Evolutionary conservation across 2,888 invertebrate species (phyloP).

Genomic region (Limenitis arthemis): DNA sequence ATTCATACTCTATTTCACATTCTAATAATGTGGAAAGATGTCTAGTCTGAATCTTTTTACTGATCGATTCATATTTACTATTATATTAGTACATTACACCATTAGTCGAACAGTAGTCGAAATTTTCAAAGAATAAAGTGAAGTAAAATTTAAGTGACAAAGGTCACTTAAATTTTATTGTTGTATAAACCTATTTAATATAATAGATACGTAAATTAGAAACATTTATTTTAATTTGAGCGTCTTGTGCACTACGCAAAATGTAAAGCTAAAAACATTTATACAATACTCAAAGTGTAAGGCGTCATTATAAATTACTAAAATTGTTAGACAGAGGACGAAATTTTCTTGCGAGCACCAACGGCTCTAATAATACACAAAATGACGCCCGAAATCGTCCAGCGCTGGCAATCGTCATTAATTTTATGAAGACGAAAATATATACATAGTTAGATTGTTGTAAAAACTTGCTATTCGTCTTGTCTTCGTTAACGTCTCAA

Average conservation of each 20-base stretch:
- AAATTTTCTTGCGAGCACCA: constrained; percentile 24
- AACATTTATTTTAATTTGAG: no score
- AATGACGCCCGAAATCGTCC: constrained; percentile 27
- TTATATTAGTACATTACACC: no score
- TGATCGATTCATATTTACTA: not conserved
- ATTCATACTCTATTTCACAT: constrained; percentile 16
- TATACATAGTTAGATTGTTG: constrained; percentile 44
- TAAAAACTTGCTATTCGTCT: not conserved
- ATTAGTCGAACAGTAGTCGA: no score
- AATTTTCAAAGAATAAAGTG: no score
- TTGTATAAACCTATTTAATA: no score
- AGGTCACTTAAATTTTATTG: constrained; percentile 2
- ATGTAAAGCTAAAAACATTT: no score
- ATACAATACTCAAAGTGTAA: constrained; percentile 1
- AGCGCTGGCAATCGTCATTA: constrained; percentile 41
- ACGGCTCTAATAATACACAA: constrained; percentile 33
- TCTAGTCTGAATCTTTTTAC: no score
- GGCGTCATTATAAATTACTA: constrained; percentile 11
- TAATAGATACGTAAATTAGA: not conserved
- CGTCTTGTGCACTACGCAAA: no score
- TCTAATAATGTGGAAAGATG: no score
- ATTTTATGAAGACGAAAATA: constrained; percentile 49
- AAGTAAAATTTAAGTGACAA: no score
- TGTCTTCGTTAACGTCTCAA: no score
- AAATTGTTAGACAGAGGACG: constrained; percentile 19